phyloP scores from a whole-genome alignment of 1,140 invertebrate genomes.

The Steinernema khuongi region DNA sequence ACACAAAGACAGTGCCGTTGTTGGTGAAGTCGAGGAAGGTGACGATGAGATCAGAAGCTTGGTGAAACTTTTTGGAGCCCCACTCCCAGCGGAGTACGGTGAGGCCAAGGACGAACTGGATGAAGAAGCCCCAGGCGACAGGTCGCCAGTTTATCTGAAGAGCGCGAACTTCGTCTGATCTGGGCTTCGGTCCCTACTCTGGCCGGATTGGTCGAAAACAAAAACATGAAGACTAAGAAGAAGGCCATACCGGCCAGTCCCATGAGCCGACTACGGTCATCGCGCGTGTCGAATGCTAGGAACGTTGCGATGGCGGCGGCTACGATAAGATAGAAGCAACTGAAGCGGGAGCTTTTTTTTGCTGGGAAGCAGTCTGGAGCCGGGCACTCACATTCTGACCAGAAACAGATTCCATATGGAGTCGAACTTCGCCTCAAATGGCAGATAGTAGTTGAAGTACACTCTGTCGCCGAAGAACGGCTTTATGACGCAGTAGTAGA shows the following conservation, averaged over 20 bases:
- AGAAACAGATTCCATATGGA: not conserved
- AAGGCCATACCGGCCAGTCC: slow-evolving; percentile 57
- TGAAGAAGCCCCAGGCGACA: slow-evolving; percentile 72
- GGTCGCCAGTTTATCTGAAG: slow-evolving; percentile 70
- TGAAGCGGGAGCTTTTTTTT: slow-evolving; percentile 32
- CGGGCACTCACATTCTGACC: slow-evolving; percentile 13
- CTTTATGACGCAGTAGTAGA: slow-evolving; percentile 69
- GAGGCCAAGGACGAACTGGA: slow-evolving; percentile 81
- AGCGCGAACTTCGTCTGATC: not conserved
- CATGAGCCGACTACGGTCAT: slow-evolving; percentile 64
- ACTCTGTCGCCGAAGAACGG: slow-evolving; percentile 60
- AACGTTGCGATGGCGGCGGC: slow-evolving; percentile 64
- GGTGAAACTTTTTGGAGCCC: slow-evolving; percentile 71
- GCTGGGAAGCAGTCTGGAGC: not conserved
- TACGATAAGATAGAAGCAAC: slow-evolving; percentile 43
- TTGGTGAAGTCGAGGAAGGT: slow-evolving; percentile 74
- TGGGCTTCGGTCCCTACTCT: slow-evolving; percentile 34
- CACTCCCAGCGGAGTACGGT: slow-evolving; percentile 76
- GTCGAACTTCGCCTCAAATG: not conserved
- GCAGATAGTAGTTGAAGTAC: slow-evolving; percentile 2
- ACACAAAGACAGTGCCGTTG: slow-evolving; percentile 77
- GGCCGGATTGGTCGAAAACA: slow-evolving; percentile 52
- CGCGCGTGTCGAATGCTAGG: slow-evolving; percentile 64
- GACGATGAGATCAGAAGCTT: slow-evolving; percentile 61
- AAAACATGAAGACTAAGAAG: slow-evolving; percentile 56